Base-by-base conservation (phyloP, 2,797 vertebrate genomes). In the Bradypodion pumilum region DNA sequence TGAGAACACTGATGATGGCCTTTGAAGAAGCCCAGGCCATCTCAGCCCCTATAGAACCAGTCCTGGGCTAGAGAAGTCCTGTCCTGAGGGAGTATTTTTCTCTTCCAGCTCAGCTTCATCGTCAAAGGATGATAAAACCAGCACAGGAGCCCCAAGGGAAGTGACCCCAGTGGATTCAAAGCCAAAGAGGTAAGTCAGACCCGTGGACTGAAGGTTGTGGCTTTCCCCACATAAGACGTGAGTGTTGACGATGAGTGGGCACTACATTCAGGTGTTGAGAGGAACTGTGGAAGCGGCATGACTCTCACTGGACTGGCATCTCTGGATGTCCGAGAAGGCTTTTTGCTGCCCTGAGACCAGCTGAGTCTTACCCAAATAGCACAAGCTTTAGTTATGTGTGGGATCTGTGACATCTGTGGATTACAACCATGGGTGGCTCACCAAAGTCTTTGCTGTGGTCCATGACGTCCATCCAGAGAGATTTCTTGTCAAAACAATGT, bases 61-160 rank as follows among this genome's bases (percentile, higher is more conserved):
- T 65, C 60, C 42, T 25, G 77, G 42, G 8, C 9, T 65, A 62
- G 62, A 66, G 42, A 32, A 46, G 77, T 65, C 65, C 6, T 35
- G 65, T 63, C 32, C 65, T 35, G 4, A 42, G 23, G 27, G 2
- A 9, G 40, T 4, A 10, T 46, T 12, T 12, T 56, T 66, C 19
- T 16, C 40, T 74, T 80, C 25, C 77, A 85, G 83, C 70, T 72
- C 83, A 0, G 69, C 15, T 7, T 56, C 77, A 1, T 80, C 83
- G 79, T 80, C 77, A 1, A 85, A 74, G 46, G 83, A 80, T 0
- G 83, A 85, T 1, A 85, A 65, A 56, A 32, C 32, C 83, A 85
- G 77, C 77, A 25, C 69, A 0, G 83, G 77, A 32, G 23, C 44
- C 0, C 2, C 15, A 12, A 74, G 49, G 59, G 69, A 74, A 56